These are phyloP conservation scores for Macrobrachium rosenbergii DNA, from an alignment of 1,140 invertebrate genomes.

Conservation along the genomic window DNA sequence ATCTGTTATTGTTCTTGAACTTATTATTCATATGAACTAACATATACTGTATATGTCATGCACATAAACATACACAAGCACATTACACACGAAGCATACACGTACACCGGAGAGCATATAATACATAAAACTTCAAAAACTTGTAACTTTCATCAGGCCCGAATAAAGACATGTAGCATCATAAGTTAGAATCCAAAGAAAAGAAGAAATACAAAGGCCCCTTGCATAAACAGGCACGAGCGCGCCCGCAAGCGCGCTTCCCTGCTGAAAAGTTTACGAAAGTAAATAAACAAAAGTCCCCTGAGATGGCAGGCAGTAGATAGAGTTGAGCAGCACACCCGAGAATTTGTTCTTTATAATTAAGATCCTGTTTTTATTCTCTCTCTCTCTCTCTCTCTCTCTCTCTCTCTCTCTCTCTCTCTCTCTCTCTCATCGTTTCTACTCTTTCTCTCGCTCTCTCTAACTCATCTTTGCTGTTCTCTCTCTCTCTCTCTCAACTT, in stretches of 20 bases:
- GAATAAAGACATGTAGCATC: too few species aligned
- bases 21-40: too few species aligned
- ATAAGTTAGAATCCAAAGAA: too few species aligned
- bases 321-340: slow-evolving; percentile 45
- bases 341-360: slow-evolving; percentile 59
- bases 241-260: too few species aligned
- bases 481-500: neutral
- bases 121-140: too few species aligned
- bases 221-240: slow-evolving; percentile 43
- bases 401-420: slow-evolving; percentile 36
- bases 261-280: slow-evolving; percentile 42
- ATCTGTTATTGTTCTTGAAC: too few species aligned
- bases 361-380: slow-evolving; percentile 41
- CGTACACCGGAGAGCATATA: too few species aligned
- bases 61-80: too few species aligned
- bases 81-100: too few species aligned
- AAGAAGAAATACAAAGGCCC: neutral
- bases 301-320: slow-evolving; percentile 27
- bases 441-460: slow-evolving; percentile 26
- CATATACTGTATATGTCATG: too few species aligned
- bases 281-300: slow-evolving; percentile 59
- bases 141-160: too few species aligned
- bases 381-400: slow-evolving; percentile 31
- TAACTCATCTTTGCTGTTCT: slow-evolving; percentile 7
- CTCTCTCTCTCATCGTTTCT: slow-evolving; percentile 8